These are phyloP conservation scores for Abrostola triplasia DNA, from an alignment of 2,888 invertebrate genomes.

Conservation along the genomic window DNA sequence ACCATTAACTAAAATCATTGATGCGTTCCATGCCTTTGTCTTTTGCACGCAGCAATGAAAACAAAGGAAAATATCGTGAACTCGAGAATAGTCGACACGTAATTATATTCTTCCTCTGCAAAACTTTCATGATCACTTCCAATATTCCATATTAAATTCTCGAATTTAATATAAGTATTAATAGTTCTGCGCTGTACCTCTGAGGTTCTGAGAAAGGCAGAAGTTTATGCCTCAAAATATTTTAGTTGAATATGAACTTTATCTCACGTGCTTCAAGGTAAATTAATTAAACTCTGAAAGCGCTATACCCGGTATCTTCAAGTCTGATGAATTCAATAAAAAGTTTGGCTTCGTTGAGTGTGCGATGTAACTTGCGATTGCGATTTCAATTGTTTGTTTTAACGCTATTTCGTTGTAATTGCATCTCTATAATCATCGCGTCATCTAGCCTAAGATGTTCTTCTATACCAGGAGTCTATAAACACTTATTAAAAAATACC, in stretches of 20 bases:
- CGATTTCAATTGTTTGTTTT: constrained; percentile 17
- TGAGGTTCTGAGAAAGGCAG: constrained; percentile 12
- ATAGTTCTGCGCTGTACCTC: constrained; percentile 27
- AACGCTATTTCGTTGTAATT: constrained; percentile 3
- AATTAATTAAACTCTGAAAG: constrained; percentile 57
- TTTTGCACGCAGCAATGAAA: too few relatives aligned
- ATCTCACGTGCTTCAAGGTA: constrained; percentile 44
- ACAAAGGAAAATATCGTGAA: too few relatives aligned
- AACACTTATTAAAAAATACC: too few relatives aligned
- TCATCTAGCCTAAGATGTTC: too few relatives aligned
- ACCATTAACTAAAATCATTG: too few relatives aligned
- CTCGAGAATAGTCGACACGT: constrained; percentile 1
- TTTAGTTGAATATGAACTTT: constrained; percentile 49
- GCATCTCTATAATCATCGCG: too few relatives aligned
- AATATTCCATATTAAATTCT: constrained; percentile 40
- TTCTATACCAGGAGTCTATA: too few relatives aligned
- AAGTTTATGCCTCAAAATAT: constrained; percentile 53
- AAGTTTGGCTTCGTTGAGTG: constrained; percentile 36
- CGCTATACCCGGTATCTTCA: constrained; percentile 32
- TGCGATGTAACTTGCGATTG: constrained; percentile 17
- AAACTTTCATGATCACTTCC: constrained; percentile 25
- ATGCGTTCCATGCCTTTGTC: too few relatives aligned
- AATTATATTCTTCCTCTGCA: constrained; percentile 12
- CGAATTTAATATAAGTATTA: constrained; percentile 36
- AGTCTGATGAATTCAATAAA: constrained; percentile 56